Base-by-base conservation (phyloP, 2,797 vertebrate species). In the Molossus molossus region DNA sequence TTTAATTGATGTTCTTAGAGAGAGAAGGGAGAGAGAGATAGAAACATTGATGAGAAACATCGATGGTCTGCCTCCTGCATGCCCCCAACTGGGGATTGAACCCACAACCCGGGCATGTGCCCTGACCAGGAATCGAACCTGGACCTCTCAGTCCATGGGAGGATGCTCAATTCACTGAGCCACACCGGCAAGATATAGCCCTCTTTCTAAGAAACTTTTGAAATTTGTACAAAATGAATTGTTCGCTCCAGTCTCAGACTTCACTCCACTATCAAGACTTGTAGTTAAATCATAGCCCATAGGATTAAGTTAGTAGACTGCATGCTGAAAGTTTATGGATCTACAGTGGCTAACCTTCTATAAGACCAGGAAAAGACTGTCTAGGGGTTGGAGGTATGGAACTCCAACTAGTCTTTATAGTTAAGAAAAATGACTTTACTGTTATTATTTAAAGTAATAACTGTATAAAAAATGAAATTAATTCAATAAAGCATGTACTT, bases 201-300 rank as follows among this genome's bases (percentile, higher is more conserved):
- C n/a, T 50, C 84, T 60, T 33, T 21, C 37, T 29, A 8, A 83
- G 48, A 93, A 86, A 33, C 25, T 6, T 92, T 62, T 45, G 48
- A 27, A 40, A 6, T 77, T 18, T 29, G 20, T 84, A 1, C 3
- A 87, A 91, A 93, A 65, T 58, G 67, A 60, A 48, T 79, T 79
- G 3, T 87, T 96, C 23, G 53, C 2, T 65, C 70, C 25, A 40
- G 17, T 50, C 48, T 50, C 11, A 45, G 25, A 87, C 7, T 65
- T 94, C 69, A 73, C 40, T 45, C 40, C 40, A 45, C 40, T n/a
- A 69, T n/a, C 21, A 94, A 87, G 33, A 86, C 29, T 62, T 91
- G 50, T 9, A 73, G 9, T 69, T 92, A 96, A 89, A 82, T 18
- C 18, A 25, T 33, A 90, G 3, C 14, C 53, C 65, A 1, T 21